Evolutionary conservation across 2,888 invertebrate genomes (phyloP).

Genomic region (Melanostoma scalare): DNA sequence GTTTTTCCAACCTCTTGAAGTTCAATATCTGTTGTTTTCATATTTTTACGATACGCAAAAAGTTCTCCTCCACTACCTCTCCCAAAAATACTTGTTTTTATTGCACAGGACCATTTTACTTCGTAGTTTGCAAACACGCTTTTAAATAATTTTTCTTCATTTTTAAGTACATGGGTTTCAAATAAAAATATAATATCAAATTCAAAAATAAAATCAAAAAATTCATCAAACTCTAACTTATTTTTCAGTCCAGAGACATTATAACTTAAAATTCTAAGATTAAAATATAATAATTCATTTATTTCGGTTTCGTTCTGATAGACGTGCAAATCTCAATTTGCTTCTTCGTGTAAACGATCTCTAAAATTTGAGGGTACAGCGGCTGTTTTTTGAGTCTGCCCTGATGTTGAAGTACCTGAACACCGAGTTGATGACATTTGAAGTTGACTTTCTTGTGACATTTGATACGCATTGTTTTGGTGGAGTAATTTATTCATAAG

Average conservation of each 20-base stretch:
- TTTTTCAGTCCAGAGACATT: conserved; percentile 2
- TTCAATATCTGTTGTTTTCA: background rate
- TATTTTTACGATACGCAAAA: conserved; percentile 1
- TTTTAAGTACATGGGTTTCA: background rate
- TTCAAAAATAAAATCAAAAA: conserved; percentile 11
- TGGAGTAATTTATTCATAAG: conserved; percentile 3
- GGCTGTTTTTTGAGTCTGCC: conserved; percentile 1
- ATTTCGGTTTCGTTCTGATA: background rate
- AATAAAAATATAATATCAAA: conserved; percentile 16
- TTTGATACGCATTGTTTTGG: conserved; percentile 7
- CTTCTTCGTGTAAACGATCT: background rate
- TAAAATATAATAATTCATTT: too few species aligned
- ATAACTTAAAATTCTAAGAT: conserved; percentile 1
- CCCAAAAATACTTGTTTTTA: conserved; percentile 2
- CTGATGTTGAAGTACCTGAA: conserved; percentile 3
- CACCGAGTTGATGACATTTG: background rate
- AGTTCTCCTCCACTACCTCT: conserved; percentile 9
- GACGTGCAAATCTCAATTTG: background rate
- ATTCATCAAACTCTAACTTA: conserved; percentile 3
- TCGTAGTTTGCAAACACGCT: background rate
- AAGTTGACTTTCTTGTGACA: conserved; percentile 1
- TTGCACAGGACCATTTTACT: background rate
- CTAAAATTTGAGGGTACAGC: background rate
- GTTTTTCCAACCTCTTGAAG: background rate
- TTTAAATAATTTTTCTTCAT: background rate